Conservation (phyloP, 2,888 invertebrate species). For the Folsomia manolachei region DNA sequence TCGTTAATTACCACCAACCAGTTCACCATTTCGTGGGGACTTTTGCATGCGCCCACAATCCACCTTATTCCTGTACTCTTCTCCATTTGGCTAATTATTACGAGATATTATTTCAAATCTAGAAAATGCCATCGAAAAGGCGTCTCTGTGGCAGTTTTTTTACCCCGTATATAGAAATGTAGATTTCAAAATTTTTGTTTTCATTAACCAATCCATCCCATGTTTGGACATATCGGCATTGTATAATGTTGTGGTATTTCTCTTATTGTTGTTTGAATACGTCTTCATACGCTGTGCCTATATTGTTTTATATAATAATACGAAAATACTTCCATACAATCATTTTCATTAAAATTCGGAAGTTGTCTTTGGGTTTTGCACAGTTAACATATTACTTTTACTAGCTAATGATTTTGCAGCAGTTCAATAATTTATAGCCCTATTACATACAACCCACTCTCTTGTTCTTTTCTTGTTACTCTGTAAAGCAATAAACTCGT, state of each 20-base stretch:
- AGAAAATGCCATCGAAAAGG: not conserved
- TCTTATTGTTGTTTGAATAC: too few species aligned
- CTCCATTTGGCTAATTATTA: constrained; percentile 22
- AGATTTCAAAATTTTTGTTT: constrained; percentile 15
- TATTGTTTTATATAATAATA: too few species aligned
- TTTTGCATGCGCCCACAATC: not conserved
- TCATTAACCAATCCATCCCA: constrained; percentile 4
- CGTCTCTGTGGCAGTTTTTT: not conserved
- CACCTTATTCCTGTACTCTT: not conserved
- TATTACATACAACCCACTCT: not conserved
- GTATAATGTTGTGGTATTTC: too few species aligned
- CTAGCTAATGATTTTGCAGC: not conserved
- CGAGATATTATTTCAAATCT: not conserved
- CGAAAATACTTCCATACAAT: too few species aligned
- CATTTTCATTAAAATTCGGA: too few species aligned
- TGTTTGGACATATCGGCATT: too few species aligned
- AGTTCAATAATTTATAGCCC: not conserved
- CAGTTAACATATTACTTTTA: too few species aligned
- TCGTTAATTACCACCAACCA: constrained; percentile 47
- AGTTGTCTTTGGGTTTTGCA: too few species aligned
- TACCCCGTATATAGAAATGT: not conserved
- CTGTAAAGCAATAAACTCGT: not conserved
- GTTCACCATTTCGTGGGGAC: not conserved
- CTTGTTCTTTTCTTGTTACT: not conserved
- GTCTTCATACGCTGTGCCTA: too few species aligned